Evolutionary conservation across 2,888 invertebrate genomes (phyloP), one percentile per base, ranked within the genome.

Genomic region (Eristalis pertinax): DNA sequence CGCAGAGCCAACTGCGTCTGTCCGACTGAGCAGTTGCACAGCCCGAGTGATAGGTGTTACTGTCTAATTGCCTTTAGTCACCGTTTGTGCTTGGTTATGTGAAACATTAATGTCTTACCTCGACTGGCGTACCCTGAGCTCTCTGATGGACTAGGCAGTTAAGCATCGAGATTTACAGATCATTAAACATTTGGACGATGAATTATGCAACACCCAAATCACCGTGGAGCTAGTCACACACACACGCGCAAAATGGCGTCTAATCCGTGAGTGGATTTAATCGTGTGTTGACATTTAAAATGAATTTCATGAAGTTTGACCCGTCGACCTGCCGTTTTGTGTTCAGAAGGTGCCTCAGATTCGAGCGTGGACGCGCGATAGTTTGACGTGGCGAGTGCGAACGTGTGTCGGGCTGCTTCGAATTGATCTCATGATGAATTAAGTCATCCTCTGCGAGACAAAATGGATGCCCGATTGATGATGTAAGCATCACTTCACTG

Each of bases 121-220:
- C n/a, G 50, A 19, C 50, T n/a, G n/a, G 24, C 77, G 62, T 65
- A 78, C 77, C 50, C 50, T 50, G 50, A 43, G 74, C 75, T 80
- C 41, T 0, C 19, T 2, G 10, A 65, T 58, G 4, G 35, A n/a
- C 22, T 62, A 22, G 38, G 29, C 26, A 63, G 75, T 64, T 63
- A 73, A 11, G n/a, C 67, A 43, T 62, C 22, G 26, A 43, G 58
- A 78, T 78, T 72, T 78, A 72, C 78, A 32, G 22, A 64, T 70
- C 72, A 73, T 68, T 56, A 62, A 35, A 72, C 72, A 70, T 75
- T 41, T 24, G 56, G 10, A 22, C 67, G 67, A 80, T 84, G 75
- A 81, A 76, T 84, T 72, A 76, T 80, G 84, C 81, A 84, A 80
- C 22, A 70, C 26, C 2, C 19, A 73, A 62, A 67, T 72, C 38